Evolutionary conservation across 2,797 vertebrate species (phyloP).

Genomic region (Xenops minutus): DNA sequence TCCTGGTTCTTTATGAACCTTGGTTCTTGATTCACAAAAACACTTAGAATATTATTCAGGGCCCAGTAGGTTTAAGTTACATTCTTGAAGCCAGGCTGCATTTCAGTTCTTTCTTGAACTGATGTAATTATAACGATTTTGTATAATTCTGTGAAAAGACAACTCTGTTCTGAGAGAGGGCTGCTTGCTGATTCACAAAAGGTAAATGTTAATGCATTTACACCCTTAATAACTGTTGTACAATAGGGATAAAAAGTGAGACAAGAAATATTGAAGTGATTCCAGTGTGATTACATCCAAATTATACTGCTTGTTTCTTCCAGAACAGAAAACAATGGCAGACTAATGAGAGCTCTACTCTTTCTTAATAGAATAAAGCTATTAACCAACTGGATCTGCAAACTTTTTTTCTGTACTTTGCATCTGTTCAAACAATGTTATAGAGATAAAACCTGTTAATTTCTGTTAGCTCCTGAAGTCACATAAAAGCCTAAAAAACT

Average conservation of each 20-base stretch:
- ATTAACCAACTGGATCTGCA: constrained; percentile 10
- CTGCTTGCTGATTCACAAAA: neutral
- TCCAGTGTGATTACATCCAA: constrained; percentile 25
- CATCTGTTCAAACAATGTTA: neutral
- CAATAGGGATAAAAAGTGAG: neutral
- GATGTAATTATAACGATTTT: neutral
- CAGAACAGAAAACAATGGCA: constrained; percentile 11
- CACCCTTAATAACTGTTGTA: neutral
- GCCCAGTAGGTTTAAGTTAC: neutral
- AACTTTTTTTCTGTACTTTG: neutral
- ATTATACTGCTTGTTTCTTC: neutral
- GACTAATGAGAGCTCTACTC: constrained; percentile 8
- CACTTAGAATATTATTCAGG: neutral
- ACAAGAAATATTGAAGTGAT: constrained; percentile 13
- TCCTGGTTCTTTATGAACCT: neutral
- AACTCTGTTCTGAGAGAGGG: neutral
- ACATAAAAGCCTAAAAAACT: neutral
- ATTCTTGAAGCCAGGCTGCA: neutral
- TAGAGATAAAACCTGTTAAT: neutral
- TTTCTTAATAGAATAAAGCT: constrained; percentile 15
- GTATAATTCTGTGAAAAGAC: neutral
- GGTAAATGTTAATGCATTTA: constrained; percentile 13
- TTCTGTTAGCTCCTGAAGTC: constrained; percentile 11
- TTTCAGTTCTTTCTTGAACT: neutral
- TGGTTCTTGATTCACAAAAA: neutral